Base-by-base conservation (phyloP, 2,113 vertebrate species). In the Cathartes aura region DNA sequence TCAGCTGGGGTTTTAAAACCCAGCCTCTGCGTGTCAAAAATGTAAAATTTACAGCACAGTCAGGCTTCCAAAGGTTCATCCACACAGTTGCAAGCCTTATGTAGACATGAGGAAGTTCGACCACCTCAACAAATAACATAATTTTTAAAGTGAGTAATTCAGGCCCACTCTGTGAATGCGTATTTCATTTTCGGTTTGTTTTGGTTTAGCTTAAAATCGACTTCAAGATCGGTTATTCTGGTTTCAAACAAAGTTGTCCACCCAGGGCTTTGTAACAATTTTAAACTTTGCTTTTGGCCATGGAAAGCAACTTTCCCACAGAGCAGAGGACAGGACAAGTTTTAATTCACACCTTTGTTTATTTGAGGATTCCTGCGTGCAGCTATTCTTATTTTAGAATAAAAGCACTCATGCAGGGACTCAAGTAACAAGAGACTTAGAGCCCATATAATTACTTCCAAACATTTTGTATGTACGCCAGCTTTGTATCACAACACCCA, bases 281-380 rank as follows among this genome's bases (percentile, higher is more conserved):
- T 91, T 58, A 91, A 87, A 68, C 50, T 64, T 94, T 64, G 18
- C 24, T 87, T 73, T 92, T 4, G 5, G 87, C 56, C 26, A 36
- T 16, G 27, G 66, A 87, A 92, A 72, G 56, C 9, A 42, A 60
- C 52, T 85, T 92, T 60, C 73, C 50, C 71, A 80, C 40, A 64
- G 42, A 89, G 58, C 53, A 89, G 67, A 94, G 23, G 36, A 83
- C 26, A 78, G 76, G 73, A 87, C 70, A 68, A 80, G 74, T 88
- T 95, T 87, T 75, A 71, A 92, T 93, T 87, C 75, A 89, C 83
- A 75, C 68, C 75, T 83, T 87, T 87, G 40, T 84, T 93, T 82
- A 90, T 93, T 78, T 85, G 75, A 85, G 70, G 80, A 85, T 68
- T 76, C 81, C 76, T 93, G 34, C 7, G 32, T 73, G 87, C 40